A percentile compares a stretch with the other conserved stretches of the same genome.
Evolutionary conservation across 2,797 vertebrate genomes (phyloP).

Genomic region (Brotula barbata): DNA sequence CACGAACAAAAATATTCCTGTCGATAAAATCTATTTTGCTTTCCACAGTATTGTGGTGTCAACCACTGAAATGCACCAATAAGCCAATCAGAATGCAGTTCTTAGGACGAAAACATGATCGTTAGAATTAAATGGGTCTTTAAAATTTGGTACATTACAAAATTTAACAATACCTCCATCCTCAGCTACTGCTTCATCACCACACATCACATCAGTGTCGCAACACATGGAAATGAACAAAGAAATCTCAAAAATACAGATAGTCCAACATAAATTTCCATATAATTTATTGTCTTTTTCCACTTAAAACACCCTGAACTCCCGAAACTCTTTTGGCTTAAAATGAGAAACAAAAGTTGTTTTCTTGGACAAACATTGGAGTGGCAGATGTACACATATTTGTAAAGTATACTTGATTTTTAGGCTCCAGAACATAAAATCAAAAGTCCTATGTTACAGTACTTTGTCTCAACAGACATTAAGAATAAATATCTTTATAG

Average conservation of each 20-base stretch:
- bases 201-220: too few species aligned
- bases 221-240: background rate
- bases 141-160: too few species aligned
- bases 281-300: slow-evolving; percentile 79
- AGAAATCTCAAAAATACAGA: slow-evolving; percentile 1
- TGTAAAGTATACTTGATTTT: slow-evolving; percentile 69
- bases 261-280: slow-evolving; percentile 42
- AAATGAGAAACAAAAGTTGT: slow-evolving; percentile 59
- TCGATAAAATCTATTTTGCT: too few species aligned
- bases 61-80: too few species aligned
- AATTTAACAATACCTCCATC: too few species aligned
- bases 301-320: slow-evolving; percentile 73
- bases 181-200: too few species aligned
- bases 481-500: slow-evolving; percentile 71
- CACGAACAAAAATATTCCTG: too few species aligned
- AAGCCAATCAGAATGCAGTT: too few species aligned
- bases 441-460: slow-evolving; percentile 65
- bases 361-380: slow-evolving; percentile 63
- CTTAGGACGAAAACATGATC: too few species aligned
- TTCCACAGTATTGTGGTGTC: too few species aligned
- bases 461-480: slow-evolving; percentile 63
- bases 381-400: slow-evolving; percentile 63
- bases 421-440: slow-evolving; percentile 68
- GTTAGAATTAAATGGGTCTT: too few species aligned
- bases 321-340: slow-evolving; percentile 68